Conservation (phyloP, 2,113 vertebrate genomes). For the Pituophis catenifer region DNA sequence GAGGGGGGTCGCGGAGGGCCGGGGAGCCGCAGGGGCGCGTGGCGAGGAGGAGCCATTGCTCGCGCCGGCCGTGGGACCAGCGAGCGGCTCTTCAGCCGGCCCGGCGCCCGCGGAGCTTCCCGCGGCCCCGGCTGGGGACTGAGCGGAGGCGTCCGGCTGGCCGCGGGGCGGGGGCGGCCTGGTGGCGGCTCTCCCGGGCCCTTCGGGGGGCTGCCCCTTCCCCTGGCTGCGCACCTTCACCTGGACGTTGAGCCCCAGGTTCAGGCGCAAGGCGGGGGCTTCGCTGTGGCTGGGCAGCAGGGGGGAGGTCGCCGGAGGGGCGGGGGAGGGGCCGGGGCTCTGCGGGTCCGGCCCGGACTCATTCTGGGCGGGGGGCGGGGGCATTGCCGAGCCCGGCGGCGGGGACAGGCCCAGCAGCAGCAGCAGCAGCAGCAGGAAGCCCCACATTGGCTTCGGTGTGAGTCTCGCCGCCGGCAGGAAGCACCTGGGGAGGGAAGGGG, state of each 20-base stretch:
- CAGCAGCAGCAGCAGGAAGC: background rate
- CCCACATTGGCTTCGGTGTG: slow-evolving; percentile 40
- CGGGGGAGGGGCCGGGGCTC: background rate
- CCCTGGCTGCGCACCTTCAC: slow-evolving; percentile 54
- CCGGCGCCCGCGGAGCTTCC: background rate
- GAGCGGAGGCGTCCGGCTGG: background rate
- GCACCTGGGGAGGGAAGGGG: background rate
- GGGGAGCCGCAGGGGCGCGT: background rate
- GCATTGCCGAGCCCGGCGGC: slow-evolving; percentile 3
- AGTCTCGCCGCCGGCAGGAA: background rate
- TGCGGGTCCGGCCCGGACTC: too few species aligned
- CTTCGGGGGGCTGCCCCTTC: background rate
- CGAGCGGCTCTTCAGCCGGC: background rate
- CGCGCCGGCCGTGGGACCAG: background rate
- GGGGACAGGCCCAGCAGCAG: slow-evolving; percentile 12
- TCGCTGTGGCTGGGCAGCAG: slow-evolving; percentile 45
- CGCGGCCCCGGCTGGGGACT: background rate
- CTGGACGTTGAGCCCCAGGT: slow-evolving; percentile 66
- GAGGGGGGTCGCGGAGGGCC: background rate
- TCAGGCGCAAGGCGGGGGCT: slow-evolving; percentile 59
- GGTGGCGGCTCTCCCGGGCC: background rate
- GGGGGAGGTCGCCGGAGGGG: slow-evolving; percentile 29
- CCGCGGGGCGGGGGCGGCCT: background rate
- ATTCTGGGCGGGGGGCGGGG: background rate
- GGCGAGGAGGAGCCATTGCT: background rate